Evolutionary conservation across 2,797 vertebrate species (phyloP), one percentile per base, ranked within the genome.

Genomic region (Valencia hispanica): DNA sequence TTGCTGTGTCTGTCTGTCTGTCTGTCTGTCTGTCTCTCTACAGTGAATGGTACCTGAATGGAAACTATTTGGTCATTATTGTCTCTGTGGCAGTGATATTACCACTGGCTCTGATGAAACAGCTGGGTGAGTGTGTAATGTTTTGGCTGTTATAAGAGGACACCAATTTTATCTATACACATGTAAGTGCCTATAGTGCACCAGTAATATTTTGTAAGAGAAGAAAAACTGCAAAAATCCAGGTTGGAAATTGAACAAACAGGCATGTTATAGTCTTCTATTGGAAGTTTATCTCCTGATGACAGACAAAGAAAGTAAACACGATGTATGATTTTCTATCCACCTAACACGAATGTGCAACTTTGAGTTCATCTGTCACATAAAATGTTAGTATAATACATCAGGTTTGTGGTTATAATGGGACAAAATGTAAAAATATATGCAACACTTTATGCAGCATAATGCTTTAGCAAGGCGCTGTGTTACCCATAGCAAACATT

Each of bases 81-180:
- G 97, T 99, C 15, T 97, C 97, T 0, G 0, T 96, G 75, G 91
- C 81, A n/a, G 12, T 99, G 47, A 98, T 99, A 81, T 94, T 99
- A 79, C 98, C 98, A 0, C 92, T 99, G 94, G 97, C 98, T 10
- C 92, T 99, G 86, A 99, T 99, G 98, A 98, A 99, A 88, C 98
- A 99, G 90, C 94, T 99, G 0, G 98, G 98, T 99, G 91, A 97
- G 98, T 94, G 34, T 79, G 10, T 39, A 22, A 48, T 11, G 27
- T 61, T 36, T 57, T 36, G 6, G 57, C 27, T 11, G 34, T 66
- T 14, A 65, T 25, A 55, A 53, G 59, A 6, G 18, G n/a, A 65
- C 11, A 43, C 25, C 61, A 36, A 63, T 73, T 53, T n/a, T 11
- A 65, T 59, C 25, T 12, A 11, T 22, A 5, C 7, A 30, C 43